phyloP scores from a whole-genome alignment of 2,888 invertebrate genomes.

The Melieria omissa region DNA sequence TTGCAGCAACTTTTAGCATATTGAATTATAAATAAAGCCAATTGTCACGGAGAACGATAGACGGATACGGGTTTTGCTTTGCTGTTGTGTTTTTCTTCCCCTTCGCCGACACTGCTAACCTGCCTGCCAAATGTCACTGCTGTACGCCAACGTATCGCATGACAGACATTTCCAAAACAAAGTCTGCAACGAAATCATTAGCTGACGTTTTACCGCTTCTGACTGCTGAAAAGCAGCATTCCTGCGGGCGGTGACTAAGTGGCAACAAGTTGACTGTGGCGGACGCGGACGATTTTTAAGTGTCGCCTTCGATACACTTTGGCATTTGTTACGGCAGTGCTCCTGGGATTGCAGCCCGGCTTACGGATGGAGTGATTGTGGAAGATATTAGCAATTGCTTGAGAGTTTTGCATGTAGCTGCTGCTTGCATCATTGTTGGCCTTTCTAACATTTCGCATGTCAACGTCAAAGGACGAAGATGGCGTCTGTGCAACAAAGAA shows the following conservation, averaged over 20 bases:
- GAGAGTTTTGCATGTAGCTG: not conserved
- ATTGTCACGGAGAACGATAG: constrained; percentile 55
- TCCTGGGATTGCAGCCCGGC: constrained; percentile 38
- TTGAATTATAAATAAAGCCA: constrained; percentile 62
- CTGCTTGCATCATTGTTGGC: not conserved
- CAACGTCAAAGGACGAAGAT: no score
- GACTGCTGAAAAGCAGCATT: constrained; percentile 21
- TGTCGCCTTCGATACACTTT: constrained; percentile 60
- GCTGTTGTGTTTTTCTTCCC: constrained; percentile 19
- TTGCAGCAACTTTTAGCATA: constrained; percentile 60
- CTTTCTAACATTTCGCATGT: not conserved
- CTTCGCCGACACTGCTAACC: constrained; percentile 24
- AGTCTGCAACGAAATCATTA: constrained; percentile 38
- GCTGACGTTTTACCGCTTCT: constrained; percentile 31
- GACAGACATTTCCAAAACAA: constrained; percentile 30
- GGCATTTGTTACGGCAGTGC: constrained; percentile 54
- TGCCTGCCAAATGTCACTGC: constrained; percentile 21
- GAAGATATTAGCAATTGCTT: constrained; percentile 16
- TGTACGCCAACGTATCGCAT: constrained; percentile 24
- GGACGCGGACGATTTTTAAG: constrained; percentile 44
- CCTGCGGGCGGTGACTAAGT: constrained; percentile 10
- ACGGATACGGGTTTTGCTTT: constrained; percentile 12
- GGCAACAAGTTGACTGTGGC: constrained; percentile 8
- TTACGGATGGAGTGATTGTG: not conserved
- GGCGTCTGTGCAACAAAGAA: not conserved